phyloP scores from a whole-genome alignment of 1,140 invertebrate genomes.

The Hydropsyche tenuis region DNA sequence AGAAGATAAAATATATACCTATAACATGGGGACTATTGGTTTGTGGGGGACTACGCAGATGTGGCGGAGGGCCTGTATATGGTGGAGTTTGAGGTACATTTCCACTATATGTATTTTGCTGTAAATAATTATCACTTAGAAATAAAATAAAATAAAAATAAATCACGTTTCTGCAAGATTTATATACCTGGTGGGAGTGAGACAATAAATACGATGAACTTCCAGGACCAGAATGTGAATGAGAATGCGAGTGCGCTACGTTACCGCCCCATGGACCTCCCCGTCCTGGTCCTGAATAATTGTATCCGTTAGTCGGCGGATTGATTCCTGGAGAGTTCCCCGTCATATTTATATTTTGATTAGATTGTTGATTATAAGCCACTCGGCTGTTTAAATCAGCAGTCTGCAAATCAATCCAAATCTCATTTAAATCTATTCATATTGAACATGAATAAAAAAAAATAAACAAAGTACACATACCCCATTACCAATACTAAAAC shows the following conservation, averaged over 20 bases:
- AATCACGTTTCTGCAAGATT: not conserved
- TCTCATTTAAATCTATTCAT: not conserved
- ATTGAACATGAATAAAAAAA: not conserved
- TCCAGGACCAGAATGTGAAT: constrained; percentile 61
- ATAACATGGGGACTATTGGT: constrained; percentile 60
- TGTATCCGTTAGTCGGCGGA: constrained; percentile 50
- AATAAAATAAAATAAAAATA: not conserved
- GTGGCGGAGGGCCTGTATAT: constrained; percentile 57
- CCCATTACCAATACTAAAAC: constrained; percentile 62
- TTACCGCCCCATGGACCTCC: constrained; percentile 38
- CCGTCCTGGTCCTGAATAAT: constrained; percentile 43
- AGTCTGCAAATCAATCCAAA: constrained; percentile 29
- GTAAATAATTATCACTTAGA: constrained; percentile 34
- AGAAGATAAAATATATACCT: constrained; percentile 51
- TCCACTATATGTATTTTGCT: constrained; percentile 59
- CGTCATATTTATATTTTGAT: constrained; percentile 20
- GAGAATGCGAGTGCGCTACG: constrained; percentile 62
- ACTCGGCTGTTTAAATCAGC: constrained; percentile 42
- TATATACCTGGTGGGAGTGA: constrained; percentile 54
- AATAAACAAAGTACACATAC: constrained; percentile 50
- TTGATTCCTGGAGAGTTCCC: constrained; percentile 29
- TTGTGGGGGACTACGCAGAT: constrained; percentile 51
- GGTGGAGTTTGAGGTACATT: constrained; percentile 58
- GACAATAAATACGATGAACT: constrained; percentile 61
- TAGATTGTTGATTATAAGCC: constrained; percentile 12